These are phyloP conservation scores for Scophthalmus maximus DNA, from an alignment of 2,113 vertebrate genomes.

Conservation along the genomic window DNA sequence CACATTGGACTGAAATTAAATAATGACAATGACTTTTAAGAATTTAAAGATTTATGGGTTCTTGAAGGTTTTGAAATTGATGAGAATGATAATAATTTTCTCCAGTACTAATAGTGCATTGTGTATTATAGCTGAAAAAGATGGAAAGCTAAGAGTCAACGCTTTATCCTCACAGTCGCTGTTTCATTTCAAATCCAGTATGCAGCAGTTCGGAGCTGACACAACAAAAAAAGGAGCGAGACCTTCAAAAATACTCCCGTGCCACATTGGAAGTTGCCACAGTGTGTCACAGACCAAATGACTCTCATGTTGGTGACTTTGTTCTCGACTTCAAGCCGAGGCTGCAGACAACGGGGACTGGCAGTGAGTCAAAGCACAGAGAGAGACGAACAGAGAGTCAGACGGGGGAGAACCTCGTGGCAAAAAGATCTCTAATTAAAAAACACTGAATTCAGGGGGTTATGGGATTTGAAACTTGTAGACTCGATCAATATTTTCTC, in stretches of 20 bases:
- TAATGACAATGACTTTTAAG: background rate
- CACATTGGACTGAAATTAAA: background rate
- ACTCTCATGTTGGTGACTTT: conserved; percentile 53
- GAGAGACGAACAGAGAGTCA: conserved; percentile 9
- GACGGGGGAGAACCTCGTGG: conserved; percentile 25
- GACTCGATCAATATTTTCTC: conserved; percentile 67
- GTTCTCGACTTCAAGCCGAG: conserved; percentile 49
- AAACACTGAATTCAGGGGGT: conserved; percentile 24
- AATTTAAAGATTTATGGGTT: background rate
- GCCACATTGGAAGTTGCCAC: background rate
- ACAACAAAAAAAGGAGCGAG: background rate
- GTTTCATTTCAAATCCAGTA: conserved; percentile 29
- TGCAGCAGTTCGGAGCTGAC: conserved; percentile 16
- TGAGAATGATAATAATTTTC: background rate
- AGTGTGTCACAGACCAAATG: conserved; percentile 39
- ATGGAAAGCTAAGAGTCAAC: conserved; percentile 14
- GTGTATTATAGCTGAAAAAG: background rate
- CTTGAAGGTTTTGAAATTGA: too few relatives aligned
- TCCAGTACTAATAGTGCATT: background rate
- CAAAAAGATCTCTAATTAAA: conserved; percentile 67
- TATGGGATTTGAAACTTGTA: conserved; percentile 55
- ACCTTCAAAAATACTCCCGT: conserved; percentile 15
- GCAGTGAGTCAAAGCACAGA: conserved; percentile 52
- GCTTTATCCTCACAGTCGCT: conserved; percentile 17
- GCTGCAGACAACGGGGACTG: conserved; percentile 38